Evolutionary conservation across 92 coral and sea anemone species (phyloP), one percentile per base, ranked within the genome.

Genomic region (Palythoa grandiflora): DNA sequence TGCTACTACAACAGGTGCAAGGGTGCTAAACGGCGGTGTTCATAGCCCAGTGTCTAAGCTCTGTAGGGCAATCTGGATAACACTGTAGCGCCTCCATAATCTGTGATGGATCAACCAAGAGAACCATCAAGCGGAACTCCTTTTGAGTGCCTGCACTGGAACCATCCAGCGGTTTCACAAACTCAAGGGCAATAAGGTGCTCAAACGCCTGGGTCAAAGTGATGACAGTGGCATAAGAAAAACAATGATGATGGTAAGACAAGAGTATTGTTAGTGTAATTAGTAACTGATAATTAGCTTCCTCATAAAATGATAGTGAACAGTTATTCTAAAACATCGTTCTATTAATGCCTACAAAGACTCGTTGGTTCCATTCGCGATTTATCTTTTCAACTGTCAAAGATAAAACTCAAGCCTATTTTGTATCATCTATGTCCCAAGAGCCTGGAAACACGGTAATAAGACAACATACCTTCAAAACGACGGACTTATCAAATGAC

Each of bases 1-100:
- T 63, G 28, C 70, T 17, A 35, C 28, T 87, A 75, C 8, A 37
- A 63, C 80, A 87, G 74, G 77, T 66, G 60, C 75, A 54, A 4
- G 1, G 37, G 87, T 28, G 17, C 68, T 77, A 89, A 16, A 78
- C 86, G 60, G 73, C 52, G n/a, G 87, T 36, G 77, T 92, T 93
- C 52, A 91, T 93, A 15, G 98, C 99, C 99, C 99, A 97, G 39
- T 97, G 98, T 73, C 74, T 91, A 55, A 97, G 93, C 76, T 97
- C 99, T 20, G 99, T 97, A n/a, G 99, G 99, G 50, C 99, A 97
- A 21, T 95, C 99, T 1, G 97, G 96, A 84, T 93, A 97, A 65
- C 83, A 91, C 72, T 93, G 94, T n/a, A 97, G 88, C 9, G 94
- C 98, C 5, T 95, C 94, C 77, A 91, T 95, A 65, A 97, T 89